Percentiles rank a stretch among this genome's conserved stretches.
Evolutionary conservation across 1,140 invertebrate genomes (phyloP).

Genomic region (Papilio dardanus): DNA sequence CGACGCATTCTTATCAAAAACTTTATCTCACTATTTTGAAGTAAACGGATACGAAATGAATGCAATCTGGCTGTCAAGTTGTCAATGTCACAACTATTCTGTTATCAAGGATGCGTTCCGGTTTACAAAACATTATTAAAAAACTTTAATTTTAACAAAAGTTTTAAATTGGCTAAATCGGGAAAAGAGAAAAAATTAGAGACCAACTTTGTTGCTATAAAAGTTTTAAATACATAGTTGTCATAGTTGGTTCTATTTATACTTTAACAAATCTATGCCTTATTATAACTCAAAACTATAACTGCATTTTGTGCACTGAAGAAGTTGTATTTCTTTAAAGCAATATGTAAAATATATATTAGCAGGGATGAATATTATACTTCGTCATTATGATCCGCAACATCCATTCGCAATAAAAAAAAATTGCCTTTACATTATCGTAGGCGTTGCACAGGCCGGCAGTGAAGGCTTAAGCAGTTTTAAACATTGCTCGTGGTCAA

Average conservation of each 20-base stretch:
- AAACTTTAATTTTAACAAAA: background rate
- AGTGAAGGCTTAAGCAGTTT: slow-evolving; percentile 47
- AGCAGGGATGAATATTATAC: background rate
- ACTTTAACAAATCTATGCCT: background rate
- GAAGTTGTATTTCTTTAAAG: background rate
- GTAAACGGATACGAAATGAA: slow-evolving; percentile 37
- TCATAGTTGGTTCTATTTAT: background rate
- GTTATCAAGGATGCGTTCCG: slow-evolving; percentile 26
- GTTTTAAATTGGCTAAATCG: background rate
- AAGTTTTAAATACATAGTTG: background rate
- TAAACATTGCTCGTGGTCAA: slow-evolving; percentile 51
- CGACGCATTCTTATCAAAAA: slow-evolving; percentile 37
- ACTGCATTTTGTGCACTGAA: background rate
- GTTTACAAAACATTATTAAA: background rate
- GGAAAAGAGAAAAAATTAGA: background rate
- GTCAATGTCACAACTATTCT: slow-evolving; percentile 30
- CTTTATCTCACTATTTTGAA: slow-evolving; percentile 34
- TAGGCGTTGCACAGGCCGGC: slow-evolving; percentile 42
- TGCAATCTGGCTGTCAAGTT: slow-evolving; percentile 20
- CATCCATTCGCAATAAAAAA: slow-evolving; percentile 29
- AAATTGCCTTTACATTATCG: slow-evolving; percentile 36
- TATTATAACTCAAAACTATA: background rate
- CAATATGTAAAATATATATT: background rate
- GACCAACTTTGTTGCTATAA: background rate
- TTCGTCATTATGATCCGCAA: slow-evolving; percentile 31